Evolutionary conservation across 1,140 invertebrate genomes (phyloP), one percentile per base, ranked within the genome.

Genomic region (Harpegnathos saltator): DNA sequence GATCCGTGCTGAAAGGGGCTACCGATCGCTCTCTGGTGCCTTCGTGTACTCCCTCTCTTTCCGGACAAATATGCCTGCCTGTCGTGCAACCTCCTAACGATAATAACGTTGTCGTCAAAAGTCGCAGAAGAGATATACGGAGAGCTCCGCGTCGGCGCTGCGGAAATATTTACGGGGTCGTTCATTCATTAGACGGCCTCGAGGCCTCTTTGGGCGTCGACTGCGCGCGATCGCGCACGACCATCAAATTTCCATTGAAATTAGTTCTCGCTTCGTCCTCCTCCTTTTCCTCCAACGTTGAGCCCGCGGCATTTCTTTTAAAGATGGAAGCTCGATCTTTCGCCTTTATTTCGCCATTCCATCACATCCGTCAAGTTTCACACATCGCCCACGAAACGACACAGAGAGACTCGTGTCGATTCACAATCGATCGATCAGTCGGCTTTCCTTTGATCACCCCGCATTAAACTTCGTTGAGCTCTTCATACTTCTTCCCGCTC

Each of bases 11-110:
- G 65, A 80, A 80, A 80, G 75, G 65, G 65, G 65, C 33, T 54
- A 66, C 74, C 74, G 62, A 80, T 80, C 61, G 65, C 75, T 48
- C 75, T 71, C n/a, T 71, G 75, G 11, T 71, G 65, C 59, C 38
- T 69, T 80, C 33, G 59, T 71, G n/a, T n/a, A n/a, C n/a, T n/a
- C n/a, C 38, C 48, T 80, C 54, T 65, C 65, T 71, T 58, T 69
- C 65, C 59, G 29, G 29, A 33, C 29, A 1, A 33, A 33, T 44
- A 58, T 44, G 38, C 38, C 3, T 44, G 38, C 38, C 3, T 44
- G 1, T 44, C 11, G 3, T 44, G 38, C 11, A 44, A 44, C 3
- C 38, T 44, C 38, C 38, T 44, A 44, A 44, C 38, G 38, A 44
- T 44, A 44, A 44, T 9, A 44, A 44, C 38, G 38, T 9, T 9